Conservation (phyloP, 2,113 vertebrate genomes). For the Prunella fulvescens region DNA sequence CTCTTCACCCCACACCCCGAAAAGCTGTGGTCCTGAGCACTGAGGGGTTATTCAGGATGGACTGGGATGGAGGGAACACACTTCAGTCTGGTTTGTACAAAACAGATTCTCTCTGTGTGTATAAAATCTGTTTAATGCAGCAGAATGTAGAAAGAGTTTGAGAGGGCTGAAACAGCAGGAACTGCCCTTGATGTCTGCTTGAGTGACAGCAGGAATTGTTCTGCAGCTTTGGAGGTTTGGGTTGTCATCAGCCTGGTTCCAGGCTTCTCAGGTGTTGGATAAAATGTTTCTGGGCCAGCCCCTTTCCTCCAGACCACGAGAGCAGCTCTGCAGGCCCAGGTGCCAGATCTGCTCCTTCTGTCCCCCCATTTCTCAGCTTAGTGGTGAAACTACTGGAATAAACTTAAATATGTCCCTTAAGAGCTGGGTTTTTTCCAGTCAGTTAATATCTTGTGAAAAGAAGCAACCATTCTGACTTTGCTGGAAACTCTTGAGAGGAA, state of each 20-base stretch:
- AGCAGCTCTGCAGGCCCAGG: not conserved
- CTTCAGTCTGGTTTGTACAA: not conserved
- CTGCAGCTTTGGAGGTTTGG: not conserved
- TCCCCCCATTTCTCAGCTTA: not conserved
- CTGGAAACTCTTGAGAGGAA: not conserved
- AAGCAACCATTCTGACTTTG: not conserved
- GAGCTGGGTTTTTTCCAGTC: not conserved
- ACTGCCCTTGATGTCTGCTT: not conserved
- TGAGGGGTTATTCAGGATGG: not conserved
- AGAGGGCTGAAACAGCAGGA: not conserved
- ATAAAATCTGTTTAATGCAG: not conserved
- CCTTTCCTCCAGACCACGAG: fast-evolving
- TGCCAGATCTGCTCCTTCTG: not conserved
- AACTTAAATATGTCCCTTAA: not conserved
- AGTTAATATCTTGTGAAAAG: not conserved
- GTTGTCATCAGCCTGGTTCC: not conserved
- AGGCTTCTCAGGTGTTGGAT: not conserved
- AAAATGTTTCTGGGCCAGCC: not conserved
- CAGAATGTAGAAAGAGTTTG: not conserved
- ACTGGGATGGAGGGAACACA: too few species aligned
- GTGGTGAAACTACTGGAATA: not conserved
- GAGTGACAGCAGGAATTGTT: not conserved
- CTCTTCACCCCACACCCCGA: not conserved
- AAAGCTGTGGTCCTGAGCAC: not conserved
- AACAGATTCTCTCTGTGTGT: fast-evolving